A percentile compares a stretch with the other conserved stretches of the same genome.
phyloP scores from a whole-genome alignment of 2,113 vertebrate genomes.

The Sinocyclocheilus maitianheensis region DNA sequence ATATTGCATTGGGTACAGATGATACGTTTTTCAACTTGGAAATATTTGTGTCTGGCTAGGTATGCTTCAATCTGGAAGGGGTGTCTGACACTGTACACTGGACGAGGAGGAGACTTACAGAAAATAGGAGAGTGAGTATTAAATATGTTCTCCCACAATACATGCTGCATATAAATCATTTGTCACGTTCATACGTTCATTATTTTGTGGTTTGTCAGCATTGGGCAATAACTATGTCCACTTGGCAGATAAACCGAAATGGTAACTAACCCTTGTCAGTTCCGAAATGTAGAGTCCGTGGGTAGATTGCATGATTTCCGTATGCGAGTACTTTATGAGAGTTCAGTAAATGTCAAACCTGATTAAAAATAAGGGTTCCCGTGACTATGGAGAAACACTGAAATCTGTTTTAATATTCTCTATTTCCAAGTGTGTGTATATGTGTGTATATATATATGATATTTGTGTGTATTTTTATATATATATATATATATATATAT shows the following conservation, averaged over 20 bases:
- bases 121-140: slow-evolving; percentile 98
- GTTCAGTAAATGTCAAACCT: not conserved
- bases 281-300: not conserved
- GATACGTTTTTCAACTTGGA: not conserved
- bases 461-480: too few relatives aligned
- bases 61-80: slow-evolving; percentile 99
- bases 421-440: too few relatives aligned
- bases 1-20: not conserved
- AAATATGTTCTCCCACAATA: not conserved
- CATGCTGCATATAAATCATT: too few relatives aligned
- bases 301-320: not conserved
- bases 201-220: not conserved
- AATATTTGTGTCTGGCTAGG: slow-evolving; percentile 65
- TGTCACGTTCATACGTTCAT: too few relatives aligned
- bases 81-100: slow-evolving; percentile 96
- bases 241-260: too few relatives aligned
- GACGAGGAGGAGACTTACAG: slow-evolving; percentile 95
- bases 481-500: too few relatives aligned
- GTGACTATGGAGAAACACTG: too few relatives aligned
- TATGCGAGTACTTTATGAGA: not conserved
- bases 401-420: too few relatives aligned
- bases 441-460: too few relatives aligned
- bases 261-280: not conserved
- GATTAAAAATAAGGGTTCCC: not conserved
- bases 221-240: not conserved